Evolutionary conservation across 2,113 vertebrate genomes (phyloP).

Genomic region (Pteropus alecto): DNA sequence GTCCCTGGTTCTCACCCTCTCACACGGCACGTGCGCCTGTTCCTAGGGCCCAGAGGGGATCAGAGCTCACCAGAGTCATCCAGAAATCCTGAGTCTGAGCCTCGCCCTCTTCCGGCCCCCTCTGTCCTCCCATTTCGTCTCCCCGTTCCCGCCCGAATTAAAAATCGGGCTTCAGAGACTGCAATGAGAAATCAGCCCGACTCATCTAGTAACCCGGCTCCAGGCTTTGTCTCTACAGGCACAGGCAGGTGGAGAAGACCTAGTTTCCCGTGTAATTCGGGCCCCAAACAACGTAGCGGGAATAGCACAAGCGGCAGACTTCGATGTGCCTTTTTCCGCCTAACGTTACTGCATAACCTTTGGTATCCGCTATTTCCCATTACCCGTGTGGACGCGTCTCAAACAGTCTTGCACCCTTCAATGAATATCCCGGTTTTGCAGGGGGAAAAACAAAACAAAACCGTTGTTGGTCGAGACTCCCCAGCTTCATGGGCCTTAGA

Average conservation of each 20-base stretch:
- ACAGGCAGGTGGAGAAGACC: background rate
- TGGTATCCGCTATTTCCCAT: background rate
- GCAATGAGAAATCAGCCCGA: background rate
- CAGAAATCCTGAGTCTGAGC: background rate
- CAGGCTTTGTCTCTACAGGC: background rate
- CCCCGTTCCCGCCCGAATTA: background rate
- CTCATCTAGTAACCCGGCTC: rapidly evolving
- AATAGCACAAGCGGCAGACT: rapidly evolving
- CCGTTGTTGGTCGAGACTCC: background rate
- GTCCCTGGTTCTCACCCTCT: rapidly evolving
- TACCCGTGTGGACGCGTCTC: background rate
- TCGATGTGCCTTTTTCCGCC: rapidly evolving
- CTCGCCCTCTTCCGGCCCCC: too few species aligned
- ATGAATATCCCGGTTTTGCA: background rate
- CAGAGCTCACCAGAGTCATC: background rate
- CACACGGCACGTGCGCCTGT: rapidly evolving
- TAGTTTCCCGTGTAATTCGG: background rate
- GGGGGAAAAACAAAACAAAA: too few species aligned
- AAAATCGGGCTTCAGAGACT: background rate
- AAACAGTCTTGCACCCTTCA: background rate
- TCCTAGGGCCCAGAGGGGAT: background rate
- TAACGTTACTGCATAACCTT: rapidly evolving
- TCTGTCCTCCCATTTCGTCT: background rate
- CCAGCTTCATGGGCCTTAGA: background rate
- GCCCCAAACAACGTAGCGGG: background rate